Percentiles rank a stretch among this genome's conserved stretches.
Evolutionary conservation across 2,113 vertebrate genomes (phyloP).

Genomic region (Xenopus laevis): DNA sequence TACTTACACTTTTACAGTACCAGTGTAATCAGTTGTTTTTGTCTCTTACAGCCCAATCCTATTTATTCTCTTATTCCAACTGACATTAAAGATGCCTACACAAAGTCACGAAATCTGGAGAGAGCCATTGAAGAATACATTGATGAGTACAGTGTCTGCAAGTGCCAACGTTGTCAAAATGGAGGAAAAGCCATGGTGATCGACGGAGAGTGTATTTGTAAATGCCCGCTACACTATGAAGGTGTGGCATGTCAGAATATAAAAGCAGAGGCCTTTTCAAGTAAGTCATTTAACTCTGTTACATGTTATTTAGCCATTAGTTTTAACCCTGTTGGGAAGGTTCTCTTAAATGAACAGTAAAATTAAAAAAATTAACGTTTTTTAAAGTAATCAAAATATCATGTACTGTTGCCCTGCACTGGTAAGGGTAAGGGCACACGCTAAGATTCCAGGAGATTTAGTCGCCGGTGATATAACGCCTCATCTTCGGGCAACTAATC

Average conservation of each 20-base stretch:
- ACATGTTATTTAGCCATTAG: not conserved
- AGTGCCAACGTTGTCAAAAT: slow-evolving; percentile 79
- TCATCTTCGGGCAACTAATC: too few relatives aligned
- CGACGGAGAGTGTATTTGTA: slow-evolving; percentile 75
- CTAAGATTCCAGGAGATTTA: too few relatives aligned
- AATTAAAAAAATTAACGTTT: too few relatives aligned
- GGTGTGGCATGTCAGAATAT: slow-evolving; percentile 74
- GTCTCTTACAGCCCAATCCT: slow-evolving; percentile 57
- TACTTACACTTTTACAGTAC: too few relatives aligned
- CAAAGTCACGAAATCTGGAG: slow-evolving; percentile 73
- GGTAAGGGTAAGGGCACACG: too few relatives aligned
- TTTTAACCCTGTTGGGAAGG: too few relatives aligned
- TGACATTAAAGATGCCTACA: slow-evolving; percentile 59
- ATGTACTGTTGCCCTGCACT: too few relatives aligned
- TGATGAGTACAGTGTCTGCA: slow-evolving; percentile 73
- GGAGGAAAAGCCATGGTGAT: slow-evolving; percentile 72
- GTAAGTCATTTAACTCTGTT: slow-evolving; percentile 51
- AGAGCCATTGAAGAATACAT: slow-evolving; percentile 73
- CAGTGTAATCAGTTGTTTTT: too few relatives aligned
- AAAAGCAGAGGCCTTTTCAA: slow-evolving; percentile 46
- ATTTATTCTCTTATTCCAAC: slow-evolving; percentile 77
- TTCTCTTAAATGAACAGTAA: too few relatives aligned
- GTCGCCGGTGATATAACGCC: too few relatives aligned
- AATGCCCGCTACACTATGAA: slow-evolving; percentile 65
- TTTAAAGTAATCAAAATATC: too few relatives aligned